These are phyloP conservation scores for Spea multiplicata DNA, from an alignment of 2,113 vertebrate species.

Conservation along the genomic window DNA sequence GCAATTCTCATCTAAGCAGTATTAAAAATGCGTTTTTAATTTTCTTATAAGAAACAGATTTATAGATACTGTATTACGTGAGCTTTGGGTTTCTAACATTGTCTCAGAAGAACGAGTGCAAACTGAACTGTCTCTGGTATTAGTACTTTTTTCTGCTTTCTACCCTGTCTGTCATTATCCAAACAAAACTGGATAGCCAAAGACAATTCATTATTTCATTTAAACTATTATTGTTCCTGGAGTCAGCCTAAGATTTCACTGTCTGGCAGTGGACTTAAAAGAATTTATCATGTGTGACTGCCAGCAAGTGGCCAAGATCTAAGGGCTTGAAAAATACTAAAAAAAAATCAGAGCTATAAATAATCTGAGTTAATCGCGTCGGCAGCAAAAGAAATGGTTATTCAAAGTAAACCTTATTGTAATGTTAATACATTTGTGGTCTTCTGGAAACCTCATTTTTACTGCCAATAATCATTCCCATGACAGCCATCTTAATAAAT, in stretches of 20 bases:
- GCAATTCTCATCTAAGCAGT: too few species aligned
- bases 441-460: constrained; percentile 24
- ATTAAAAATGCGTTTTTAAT: too few species aligned
- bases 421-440: constrained; percentile 34
- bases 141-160: constrained; percentile 8
- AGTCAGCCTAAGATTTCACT: constrained; percentile 25
- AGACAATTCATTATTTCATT: constrained; percentile 38
- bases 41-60: too few species aligned
- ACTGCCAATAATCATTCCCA: constrained; percentile 28
- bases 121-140: constrained; percentile 6
- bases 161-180: constrained; percentile 9
- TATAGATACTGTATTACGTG: too few species aligned
- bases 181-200: constrained; percentile 35
- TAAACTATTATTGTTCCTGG: constrained; percentile 31
- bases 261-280: constrained; percentile 30
- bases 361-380: constrained; percentile 28
- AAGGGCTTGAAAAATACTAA: constrained; percentile 5
- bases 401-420: constrained; percentile 12
- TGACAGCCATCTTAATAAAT: constrained; percentile 24
- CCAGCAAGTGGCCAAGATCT: constrained; percentile 17
- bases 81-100: not conserved
- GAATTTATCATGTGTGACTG: constrained; percentile 27
- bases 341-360: constrained; percentile 27
- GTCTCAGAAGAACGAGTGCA: constrained; percentile 9
- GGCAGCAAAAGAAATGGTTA: constrained; percentile 22